These are phyloP conservation scores for Agrotis segetum DNA, from an alignment of 2,888 invertebrate species.

Conservation along the genomic window DNA sequence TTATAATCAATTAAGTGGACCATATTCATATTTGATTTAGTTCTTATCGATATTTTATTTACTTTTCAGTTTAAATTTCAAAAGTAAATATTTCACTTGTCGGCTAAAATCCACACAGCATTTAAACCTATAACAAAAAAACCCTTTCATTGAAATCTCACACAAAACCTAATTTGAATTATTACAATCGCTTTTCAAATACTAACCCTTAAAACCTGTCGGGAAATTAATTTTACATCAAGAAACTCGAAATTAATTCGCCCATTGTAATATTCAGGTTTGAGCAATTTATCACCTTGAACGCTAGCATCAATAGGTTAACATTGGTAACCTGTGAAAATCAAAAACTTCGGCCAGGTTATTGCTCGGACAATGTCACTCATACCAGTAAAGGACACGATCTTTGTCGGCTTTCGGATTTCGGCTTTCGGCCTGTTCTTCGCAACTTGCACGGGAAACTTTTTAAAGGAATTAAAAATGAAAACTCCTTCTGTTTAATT, in stretches of 20 bases:
- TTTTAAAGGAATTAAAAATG: constrained; percentile 59
- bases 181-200: constrained; percentile 44
- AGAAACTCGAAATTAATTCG: constrained; percentile 58
- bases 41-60: no score
- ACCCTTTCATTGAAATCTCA: neutral
- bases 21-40: no score
- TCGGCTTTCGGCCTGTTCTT: constrained; percentile 64
- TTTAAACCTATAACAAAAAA: neutral
- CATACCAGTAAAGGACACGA: constrained; percentile 68
- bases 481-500: constrained; percentile 58
- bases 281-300: constrained; percentile 51
- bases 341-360: constrained; percentile 66
- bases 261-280: constrained; percentile 45
- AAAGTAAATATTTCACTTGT: neutral
- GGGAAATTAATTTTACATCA: constrained; percentile 46
- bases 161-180: constrained; percentile 18
- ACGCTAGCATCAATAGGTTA: constrained; percentile 47
- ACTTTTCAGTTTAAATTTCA: neutral
- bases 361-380: constrained; percentile 75
- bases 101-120: neutral
- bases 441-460: constrained; percentile 59
- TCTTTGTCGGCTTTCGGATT: constrained; percentile 60
- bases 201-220: constrained; percentile 34
- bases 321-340: constrained; percentile 64
- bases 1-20: no score